Base-by-base conservation (phyloP, 1,140 invertebrate species). In the Pollicipes pollicipes region DNA sequence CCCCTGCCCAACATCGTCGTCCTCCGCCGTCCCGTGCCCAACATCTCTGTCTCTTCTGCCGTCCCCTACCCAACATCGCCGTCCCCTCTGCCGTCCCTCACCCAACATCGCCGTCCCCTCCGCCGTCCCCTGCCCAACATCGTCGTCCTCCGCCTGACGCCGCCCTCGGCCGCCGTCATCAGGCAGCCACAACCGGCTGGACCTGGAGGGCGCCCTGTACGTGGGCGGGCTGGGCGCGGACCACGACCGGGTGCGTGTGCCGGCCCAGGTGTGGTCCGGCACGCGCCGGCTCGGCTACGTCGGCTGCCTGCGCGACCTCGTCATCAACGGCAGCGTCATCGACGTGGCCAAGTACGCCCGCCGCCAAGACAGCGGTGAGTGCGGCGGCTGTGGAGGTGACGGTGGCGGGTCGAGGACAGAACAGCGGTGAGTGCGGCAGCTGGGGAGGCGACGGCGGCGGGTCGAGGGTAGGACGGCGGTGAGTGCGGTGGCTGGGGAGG, bases 241-340 rank as follows among this genome's bases (percentile, higher is more conserved):
- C 68, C 75, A 68, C 70, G 76, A 74, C 68, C 77, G 71, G 17
- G 82, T 89, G 17, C 84, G 85, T 13, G 85, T 91, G 31, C 93
- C 95, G 3, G 85, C 90, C 3, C 89, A 90, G 32, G 79, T 98
- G 58, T 98, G 95, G 95, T 90, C 92, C 6, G 93, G 89, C 0
- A 87, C 89, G 10, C 80, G 97, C 30, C 85, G 89, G 70, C 87
- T 91, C 76, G 96, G 96, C 24, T 98, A 91, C 77, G 91, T 97
- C 1, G 97, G 96, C 3, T 98, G 96, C 79, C 85, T 99, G 77
- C 85, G 93, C 76, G 95, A 98, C 79, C 83, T 98, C 74, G 85
- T 92, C 73, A 84, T 98, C 76, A 95, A 97, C 81, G 91, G 90
- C n/a, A 88, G 92, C 74, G 86, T 90, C 26, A 85, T 96, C 70